Conservation (phyloP, 2,888 invertebrate species). For the Phengaris arion region DNA sequence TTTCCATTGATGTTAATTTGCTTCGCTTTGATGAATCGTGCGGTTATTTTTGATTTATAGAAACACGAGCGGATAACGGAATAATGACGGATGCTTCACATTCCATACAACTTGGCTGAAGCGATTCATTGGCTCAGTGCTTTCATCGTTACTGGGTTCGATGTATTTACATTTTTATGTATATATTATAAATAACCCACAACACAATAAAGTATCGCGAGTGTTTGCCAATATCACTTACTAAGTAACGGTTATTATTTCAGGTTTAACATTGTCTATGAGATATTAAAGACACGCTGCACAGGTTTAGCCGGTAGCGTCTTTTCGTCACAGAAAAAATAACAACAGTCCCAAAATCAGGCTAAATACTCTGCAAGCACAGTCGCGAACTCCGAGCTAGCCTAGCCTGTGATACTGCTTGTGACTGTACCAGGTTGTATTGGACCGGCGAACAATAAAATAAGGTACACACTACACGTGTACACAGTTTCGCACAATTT, state of each 20-base stretch:
- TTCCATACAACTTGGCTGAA: background rate
- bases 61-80: conserved; percentile 5
- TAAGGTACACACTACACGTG: background rate
- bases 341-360: background rate
- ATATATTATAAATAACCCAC: background rate
- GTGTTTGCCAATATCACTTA: background rate
- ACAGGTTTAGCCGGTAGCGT: too few relatives aligned
- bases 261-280: too few relatives aligned
- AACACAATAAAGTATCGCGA: background rate
- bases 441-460: background rate
- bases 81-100: background rate
- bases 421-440: background rate
- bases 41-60: conserved; percentile 17
- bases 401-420: background rate
- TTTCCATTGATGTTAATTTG: conserved; percentile 18
- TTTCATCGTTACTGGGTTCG: too few relatives aligned
- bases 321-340: too few relatives aligned
- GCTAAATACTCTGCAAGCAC: background rate
- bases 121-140: background rate
- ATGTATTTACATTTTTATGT: background rate
- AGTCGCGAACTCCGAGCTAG: background rate
- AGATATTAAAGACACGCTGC: too few relatives aligned
- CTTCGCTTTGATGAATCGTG: conserved; percentile 14
- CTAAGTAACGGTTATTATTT: too few relatives aligned
- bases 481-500: conserved; percentile 19